Percentiles rank a stretch among this genome's conserved stretches.
These are phyloP conservation scores for Ariolimax columbianus DNA, from an alignment of 2,888 invertebrate species.

Conservation along the genomic window DNA sequence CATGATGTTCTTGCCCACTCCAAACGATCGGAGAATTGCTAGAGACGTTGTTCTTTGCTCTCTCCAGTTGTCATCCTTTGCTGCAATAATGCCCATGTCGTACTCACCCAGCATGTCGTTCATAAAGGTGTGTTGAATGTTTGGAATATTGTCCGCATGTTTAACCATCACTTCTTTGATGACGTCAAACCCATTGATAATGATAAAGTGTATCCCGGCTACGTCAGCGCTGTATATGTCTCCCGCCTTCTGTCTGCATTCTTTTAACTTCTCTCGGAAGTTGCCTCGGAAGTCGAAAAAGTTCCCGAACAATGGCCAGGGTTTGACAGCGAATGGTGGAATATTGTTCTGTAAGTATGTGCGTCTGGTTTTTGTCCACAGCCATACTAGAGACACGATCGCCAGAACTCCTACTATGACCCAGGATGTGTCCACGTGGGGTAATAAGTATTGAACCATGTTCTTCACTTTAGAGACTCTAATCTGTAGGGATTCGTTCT, in stretches of 20 bases:
- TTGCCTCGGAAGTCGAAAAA: conserved; percentile 30
- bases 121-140: conserved; percentile 14
- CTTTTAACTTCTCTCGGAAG: conserved; percentile 2
- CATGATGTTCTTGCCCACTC: conserved; percentile 47
- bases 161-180: conserved; percentile 53
- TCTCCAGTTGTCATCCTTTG: conserved; percentile 42
- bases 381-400: neutral
- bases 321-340: conserved; percentile 46
- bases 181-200: conserved; percentile 47
- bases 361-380: conserved; percentile 11
- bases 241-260: conserved; percentile 39
- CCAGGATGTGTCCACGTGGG: neutral
- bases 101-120: conserved; percentile 5
- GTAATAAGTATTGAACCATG: neutral
- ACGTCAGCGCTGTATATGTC: conserved; percentile 51
- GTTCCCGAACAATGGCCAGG: conserved; percentile 45
- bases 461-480: neutral
- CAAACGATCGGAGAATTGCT: conserved; percentile 44
- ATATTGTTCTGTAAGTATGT: conserved; percentile 16
- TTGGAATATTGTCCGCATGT: conserved; percentile 48
- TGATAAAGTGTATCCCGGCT: conserved; percentile 28
- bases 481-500: neutral
- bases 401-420: neutral
- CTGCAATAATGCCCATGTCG: conserved; percentile 35
- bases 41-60: conserved; percentile 42